phyloP scores from a whole-genome alignment of 2,888 invertebrate species.

The Ditula angustiorana region DNA sequence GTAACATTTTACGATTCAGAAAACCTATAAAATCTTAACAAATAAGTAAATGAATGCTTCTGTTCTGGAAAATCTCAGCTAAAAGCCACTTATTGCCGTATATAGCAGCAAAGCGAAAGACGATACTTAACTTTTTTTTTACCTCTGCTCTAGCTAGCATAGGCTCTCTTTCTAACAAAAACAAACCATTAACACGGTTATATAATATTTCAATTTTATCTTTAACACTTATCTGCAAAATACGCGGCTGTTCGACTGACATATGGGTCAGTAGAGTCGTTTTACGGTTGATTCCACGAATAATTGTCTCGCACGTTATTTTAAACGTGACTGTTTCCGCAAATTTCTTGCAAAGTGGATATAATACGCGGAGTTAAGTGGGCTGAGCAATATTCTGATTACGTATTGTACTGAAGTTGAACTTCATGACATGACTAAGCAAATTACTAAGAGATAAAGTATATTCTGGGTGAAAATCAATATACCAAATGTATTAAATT shows the following conservation, averaged over 20 bases:
- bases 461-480: no score
- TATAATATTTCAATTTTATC: neutral
- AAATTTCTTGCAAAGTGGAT: slow-evolving; percentile 21
- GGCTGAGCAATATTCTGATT: neutral
- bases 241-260: neutral
- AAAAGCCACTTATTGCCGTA: no score
- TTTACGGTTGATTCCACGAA: slow-evolving; percentile 13
- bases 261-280: slow-evolving; percentile 15
- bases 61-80: no score
- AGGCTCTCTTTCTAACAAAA: neutral
- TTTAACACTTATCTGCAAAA: slow-evolving; percentile 2
- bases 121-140: no score
- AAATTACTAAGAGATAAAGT: neutral
- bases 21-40: no score
- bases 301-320: slow-evolving; percentile 15
- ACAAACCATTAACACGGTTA: slow-evolving; percentile 3
- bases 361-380: slow-evolving; percentile 10
- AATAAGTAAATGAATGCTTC: no score
- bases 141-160: neutral
- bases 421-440: neutral
- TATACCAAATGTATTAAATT: no score
- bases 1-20: no score
- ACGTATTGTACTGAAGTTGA: neutral
- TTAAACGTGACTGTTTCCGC: slow-evolving; percentile 30
- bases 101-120: no score